Evolutionary conservation across 1,140 invertebrate species (phyloP), one percentile per base, ranked within the genome.

Genomic region (Tribolium castaneum): DNA sequence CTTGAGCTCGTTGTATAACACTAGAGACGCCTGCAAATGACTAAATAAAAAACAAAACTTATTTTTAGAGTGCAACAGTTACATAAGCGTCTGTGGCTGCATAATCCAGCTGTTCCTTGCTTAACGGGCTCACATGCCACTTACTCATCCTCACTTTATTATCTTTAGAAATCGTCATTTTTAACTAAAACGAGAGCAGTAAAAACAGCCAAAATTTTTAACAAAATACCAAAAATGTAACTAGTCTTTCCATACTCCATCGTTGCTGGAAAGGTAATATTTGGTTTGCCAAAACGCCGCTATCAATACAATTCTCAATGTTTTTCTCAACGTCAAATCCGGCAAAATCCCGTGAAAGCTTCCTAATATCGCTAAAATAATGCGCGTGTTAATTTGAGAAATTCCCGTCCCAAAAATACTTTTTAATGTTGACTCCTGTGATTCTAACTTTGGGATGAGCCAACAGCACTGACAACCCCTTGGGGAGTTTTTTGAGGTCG

Each of bases 21-120:
- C 25, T 52, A 82, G 71, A 16, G 81, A 82, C 6, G 76, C 80
- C 81, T 82, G 49, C 73, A 81, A 82, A 14, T 16, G 12, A 35
- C 14, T 9, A 71, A 10, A 52, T 71, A 16, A 76, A 16, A 76
- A 9, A n/a, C 12, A n/a, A 78, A 71, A 76, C 52, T 13, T 19
- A 39, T 79, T 62, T 54, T 50, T 70, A 77, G 45, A 72, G 9
- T 13, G 12, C 50, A 52, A 59, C 52, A 56, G 10, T 22, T 77
- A 92, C 91, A 86, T 91, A 92, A 80, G 91, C 91, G 88, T 92
- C 92, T n/a, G 90, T 91, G 16, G 91, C 90, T 45, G 92, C 92
- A 85, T 92, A 92, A 54, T 84, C 84, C 81, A 89, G 85, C 81
- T 92, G 91, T 7, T 87, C 87, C 76, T 89, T 79, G 78, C 84